phyloP scores from a whole-genome alignment of 2,888 invertebrate genomes.

The Idaea aversata region DNA sequence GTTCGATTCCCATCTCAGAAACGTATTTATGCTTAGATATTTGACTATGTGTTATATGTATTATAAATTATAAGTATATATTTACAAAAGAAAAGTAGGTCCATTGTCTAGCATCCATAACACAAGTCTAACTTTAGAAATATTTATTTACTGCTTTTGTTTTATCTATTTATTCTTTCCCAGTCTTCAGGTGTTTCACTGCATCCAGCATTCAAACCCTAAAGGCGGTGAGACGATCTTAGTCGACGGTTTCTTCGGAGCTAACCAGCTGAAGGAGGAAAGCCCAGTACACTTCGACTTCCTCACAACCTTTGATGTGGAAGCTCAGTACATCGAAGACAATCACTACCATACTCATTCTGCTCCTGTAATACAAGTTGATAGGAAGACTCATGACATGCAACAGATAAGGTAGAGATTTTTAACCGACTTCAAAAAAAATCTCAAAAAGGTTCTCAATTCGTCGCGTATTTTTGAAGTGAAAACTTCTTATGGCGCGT shows the following conservation, averaged over 20 bases:
- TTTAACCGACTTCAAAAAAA: too few relatives aligned
- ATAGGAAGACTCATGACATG: conserved; percentile 77
- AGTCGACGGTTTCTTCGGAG: conserved; percentile 87
- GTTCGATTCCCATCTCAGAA: not conserved
- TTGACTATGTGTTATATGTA: too few relatives aligned
- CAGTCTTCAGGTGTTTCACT: conserved; percentile 71
- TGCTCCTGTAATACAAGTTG: conserved; percentile 81
- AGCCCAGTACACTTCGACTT: conserved; percentile 80
- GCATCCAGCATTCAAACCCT: conserved; percentile 71
- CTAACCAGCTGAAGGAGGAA: conserved; percentile 73
- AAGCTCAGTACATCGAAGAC: conserved; percentile 84
- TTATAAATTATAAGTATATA: too few relatives aligned
- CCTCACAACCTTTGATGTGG: conserved; percentile 78
- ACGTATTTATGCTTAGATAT: too few relatives aligned
- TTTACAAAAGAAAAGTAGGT: too few relatives aligned
- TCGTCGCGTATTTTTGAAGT: too few relatives aligned
- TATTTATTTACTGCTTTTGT: too few relatives aligned
- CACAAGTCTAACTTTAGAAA: too few relatives aligned
- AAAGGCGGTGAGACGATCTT: conserved; percentile 87
- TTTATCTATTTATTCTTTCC: conserved; percentile 17
- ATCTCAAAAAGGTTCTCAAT: too few relatives aligned
- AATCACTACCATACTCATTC: conserved; percentile 69
- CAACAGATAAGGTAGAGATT: conserved; percentile 80
- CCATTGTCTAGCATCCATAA: too few relatives aligned
- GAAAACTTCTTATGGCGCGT: too few relatives aligned